A percentile compares a stretch with the other conserved stretches of the same genome.
phyloP scores from a whole-genome alignment of 2,888 invertebrate species.

The Drosophila aldrichi region DNA sequence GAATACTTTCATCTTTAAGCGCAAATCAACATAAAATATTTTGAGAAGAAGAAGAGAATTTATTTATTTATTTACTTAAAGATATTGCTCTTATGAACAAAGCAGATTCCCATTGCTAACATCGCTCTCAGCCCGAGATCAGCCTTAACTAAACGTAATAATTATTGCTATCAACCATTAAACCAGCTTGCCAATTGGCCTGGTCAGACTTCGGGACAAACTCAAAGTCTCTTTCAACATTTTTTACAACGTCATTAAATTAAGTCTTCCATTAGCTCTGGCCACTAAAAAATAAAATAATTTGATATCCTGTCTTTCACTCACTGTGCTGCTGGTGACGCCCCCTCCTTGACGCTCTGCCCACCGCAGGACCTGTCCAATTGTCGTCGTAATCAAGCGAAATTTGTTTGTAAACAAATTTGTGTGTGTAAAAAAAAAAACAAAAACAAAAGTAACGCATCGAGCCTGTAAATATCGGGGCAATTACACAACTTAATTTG shows the following conservation, averaged over 20 bases:
- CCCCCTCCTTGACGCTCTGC: background rate
- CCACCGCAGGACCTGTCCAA: background rate
- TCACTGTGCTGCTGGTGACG: too few relatives aligned
- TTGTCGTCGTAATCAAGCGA: constrained; percentile 5
- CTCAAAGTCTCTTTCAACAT: background rate
- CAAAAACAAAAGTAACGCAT: constrained; percentile 2
- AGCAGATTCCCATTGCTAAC: background rate
- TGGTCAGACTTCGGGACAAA: background rate
- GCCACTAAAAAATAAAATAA: background rate
- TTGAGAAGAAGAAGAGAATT: background rate
- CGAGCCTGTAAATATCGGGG: constrained; percentile 19
- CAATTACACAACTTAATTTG: constrained; percentile 61
- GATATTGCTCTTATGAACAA: too few relatives aligned
- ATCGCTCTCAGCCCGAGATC: too few relatives aligned
- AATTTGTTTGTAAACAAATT: constrained; percentile 1
- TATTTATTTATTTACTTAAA: too few relatives aligned
- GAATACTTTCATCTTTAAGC: too few relatives aligned
- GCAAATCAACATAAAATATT: background rate
- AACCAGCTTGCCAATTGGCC: background rate
- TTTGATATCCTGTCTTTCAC: constrained; percentile 8
- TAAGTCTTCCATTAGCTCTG: background rate
- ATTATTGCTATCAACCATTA: background rate
- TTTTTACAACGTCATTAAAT: background rate
- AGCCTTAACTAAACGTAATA: background rate
- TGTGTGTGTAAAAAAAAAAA: too few relatives aligned